Evolutionary conservation across 2,888 invertebrate species (phyloP), one percentile per base, ranked within the genome.

Genomic region (Sphaeridia pumilis): DNA sequence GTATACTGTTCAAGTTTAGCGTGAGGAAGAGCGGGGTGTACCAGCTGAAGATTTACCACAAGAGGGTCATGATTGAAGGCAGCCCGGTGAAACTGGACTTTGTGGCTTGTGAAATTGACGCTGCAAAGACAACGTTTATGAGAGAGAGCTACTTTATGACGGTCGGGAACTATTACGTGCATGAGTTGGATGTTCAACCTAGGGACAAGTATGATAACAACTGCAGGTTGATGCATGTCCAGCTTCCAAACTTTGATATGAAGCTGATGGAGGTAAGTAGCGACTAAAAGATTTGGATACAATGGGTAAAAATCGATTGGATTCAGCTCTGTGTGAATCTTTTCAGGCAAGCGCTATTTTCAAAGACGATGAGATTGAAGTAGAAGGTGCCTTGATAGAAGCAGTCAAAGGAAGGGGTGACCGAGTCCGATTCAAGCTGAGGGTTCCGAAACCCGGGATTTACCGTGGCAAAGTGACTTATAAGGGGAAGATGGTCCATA

Each of bases 401-500:
- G 7, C 17, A 17, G 20, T 17, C 17, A 38, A 38, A 17, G 38
- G 38, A 14, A 14, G 38, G 38, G 17, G 17, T 12, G 38, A 38
- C 4, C 38, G 38, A 7, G 38, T 38, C 10, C 38, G 38, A 5
- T 17, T 38, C 5, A 7, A 17, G 7, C 5, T 38, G 7, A 5
- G 17, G 38, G 17, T 17, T 12, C 7, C 38, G 5, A 7, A 17
- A 17, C 7, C 38, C 21, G 55, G 55, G 21, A 45, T 55, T 1
- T 55, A 34, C 27, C 34, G 26, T 48, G 51, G 50, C 14, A 35
- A 43, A 47, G 83, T 92, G 47, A 79, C 79, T 66, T 86, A 85
- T 68, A 77, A 81, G 52, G 82, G 81, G 43, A 76, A 78, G 57
- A 78, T 82, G 67, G 73, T 92, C 66, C 85, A 85, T 66, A 88